phyloP scores from a whole-genome alignment of 2,888 invertebrate genomes.

The Julus scanicus region DNA sequence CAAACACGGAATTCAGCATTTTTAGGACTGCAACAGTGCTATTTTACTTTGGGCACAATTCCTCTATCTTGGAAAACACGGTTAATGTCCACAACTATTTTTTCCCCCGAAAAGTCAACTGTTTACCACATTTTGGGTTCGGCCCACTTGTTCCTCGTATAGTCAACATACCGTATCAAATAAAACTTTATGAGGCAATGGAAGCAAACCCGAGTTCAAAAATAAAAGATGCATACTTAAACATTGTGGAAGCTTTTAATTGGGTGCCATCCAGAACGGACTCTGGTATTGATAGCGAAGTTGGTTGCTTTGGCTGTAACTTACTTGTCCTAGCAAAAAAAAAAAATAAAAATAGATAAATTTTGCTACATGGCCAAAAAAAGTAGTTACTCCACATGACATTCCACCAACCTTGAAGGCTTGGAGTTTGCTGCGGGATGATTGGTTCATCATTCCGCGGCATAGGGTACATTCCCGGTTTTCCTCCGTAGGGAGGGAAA shows the following conservation, averaged over 20 bases:
- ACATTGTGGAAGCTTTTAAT: neutral
- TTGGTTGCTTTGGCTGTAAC: slow-evolving; percentile 21
- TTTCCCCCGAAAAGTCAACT: no score
- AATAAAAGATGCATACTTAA: slow-evolving; percentile 45
- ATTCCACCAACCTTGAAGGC: neutral
- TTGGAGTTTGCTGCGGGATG: slow-evolving; percentile 22
- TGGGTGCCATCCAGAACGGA: slow-evolving; percentile 47
- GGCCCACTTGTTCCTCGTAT: neutral
- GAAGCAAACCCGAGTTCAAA: neutral
- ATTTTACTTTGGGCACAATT: no score
- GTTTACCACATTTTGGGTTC: no score
- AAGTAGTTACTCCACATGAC: no score
- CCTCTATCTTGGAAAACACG: no score
- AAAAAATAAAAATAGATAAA: neutral
- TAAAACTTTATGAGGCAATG: neutral
- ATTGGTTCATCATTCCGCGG: neutral
- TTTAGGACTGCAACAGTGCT: no score
- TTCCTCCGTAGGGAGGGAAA: slow-evolving; percentile 10
- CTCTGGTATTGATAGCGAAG: slow-evolving; percentile 47
- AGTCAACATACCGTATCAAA: neutral
- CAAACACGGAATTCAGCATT: no score
- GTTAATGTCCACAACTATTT: no score
- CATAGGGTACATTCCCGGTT: slow-evolving; percentile 32
- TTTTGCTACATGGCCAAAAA: no score
- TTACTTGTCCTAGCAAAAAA: slow-evolving; percentile 28